phyloP scores from a whole-genome alignment of 1,140 invertebrate species.

The Brachionus rubens region DNA sequence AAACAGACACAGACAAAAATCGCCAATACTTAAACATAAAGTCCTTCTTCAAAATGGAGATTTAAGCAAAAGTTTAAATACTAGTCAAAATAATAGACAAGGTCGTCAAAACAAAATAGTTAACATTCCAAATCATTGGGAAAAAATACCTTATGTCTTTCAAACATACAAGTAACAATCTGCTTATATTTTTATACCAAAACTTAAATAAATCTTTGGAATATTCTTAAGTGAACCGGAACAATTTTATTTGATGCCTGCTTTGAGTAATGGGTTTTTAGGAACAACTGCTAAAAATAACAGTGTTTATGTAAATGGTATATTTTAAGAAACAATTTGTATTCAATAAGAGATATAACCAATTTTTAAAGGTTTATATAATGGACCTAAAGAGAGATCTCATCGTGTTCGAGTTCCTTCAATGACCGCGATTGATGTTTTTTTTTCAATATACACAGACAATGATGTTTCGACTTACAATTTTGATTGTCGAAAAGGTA shows the following conservation, averaged over 20 bases:
- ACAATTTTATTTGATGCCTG: background rate
- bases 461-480: constrained; percentile 32
- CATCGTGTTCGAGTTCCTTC: constrained; percentile 30
- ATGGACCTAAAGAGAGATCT: constrained; percentile 10
- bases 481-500: constrained; percentile 24
- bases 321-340: background rate
- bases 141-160: constrained; percentile 8
- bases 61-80: background rate
- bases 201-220: too few relatives aligned
- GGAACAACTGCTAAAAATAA: constrained; percentile 27
- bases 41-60: background rate
- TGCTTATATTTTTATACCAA: too few relatives aligned
- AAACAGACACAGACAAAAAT: background rate
- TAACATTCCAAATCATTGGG: constrained; percentile 43
- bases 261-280: constrained; percentile 24
- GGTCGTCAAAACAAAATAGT: constrained; percentile 12
- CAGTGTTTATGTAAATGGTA: constrained; percentile 36
- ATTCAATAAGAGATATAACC: background rate
- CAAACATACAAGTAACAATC: constrained; percentile 46
- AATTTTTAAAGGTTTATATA: background rate
- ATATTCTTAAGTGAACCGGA: constrained; percentile 12
- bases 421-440: constrained; percentile 20
- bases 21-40: constrained; percentile 1
- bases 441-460: constrained; percentile 22
- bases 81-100: background rate